Base-by-base conservation (phyloP, 2,797 vertebrate species). In the Protonibea diacanthus region DNA sequence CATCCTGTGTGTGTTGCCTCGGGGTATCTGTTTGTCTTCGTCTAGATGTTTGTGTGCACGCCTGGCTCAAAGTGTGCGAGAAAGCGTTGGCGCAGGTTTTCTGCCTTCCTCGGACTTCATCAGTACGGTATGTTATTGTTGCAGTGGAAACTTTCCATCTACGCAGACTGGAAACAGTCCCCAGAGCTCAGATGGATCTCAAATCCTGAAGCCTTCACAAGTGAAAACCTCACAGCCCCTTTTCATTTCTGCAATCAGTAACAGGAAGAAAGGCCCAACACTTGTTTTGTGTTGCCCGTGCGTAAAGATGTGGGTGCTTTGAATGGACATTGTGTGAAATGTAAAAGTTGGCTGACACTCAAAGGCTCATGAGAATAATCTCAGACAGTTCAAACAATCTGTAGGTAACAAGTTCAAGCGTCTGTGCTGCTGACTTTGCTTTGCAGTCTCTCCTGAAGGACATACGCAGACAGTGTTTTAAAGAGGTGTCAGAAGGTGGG, bases 71-170 rank as follows among this genome's bases (percentile, higher is more conserved):
- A 74, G 70, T 53, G 51, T 74, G 62, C 14, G 17, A 78, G 78
- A 53, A 74, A 66, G 67, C 21, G 6, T 58, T 84, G 78, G 71
- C 38, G 12, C 49, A 57, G 49, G 2, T 69, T 72, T 67, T 63
- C 57, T 76, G 48, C 68, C 79, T 82, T 84, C 67, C 73, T 87
- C 79, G 75, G 56, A 79, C 74, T 91, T 84, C 81, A 85, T 88
- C 75, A 62, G 86, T 82, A 78, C 79, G 68, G 71, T 87, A 86
- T 83, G 89, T 83, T 86, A 80, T 81, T 92, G 84, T 86, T 84
- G 68, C 85, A 77, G 86, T 86, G 86, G 83, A 92, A 89, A 88
- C 49, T 81, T 93, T 93, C 86, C 83, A 84, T 91, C 84, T 72
- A 12, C 5, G 33, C 25, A 74, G 58, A 82, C 79, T 82, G 76